Evolutionary conservation across 2,113 vertebrate genomes (phyloP), one percentile per base, ranked within the genome.

Genomic region (Tricholaema leucomelas): DNA sequence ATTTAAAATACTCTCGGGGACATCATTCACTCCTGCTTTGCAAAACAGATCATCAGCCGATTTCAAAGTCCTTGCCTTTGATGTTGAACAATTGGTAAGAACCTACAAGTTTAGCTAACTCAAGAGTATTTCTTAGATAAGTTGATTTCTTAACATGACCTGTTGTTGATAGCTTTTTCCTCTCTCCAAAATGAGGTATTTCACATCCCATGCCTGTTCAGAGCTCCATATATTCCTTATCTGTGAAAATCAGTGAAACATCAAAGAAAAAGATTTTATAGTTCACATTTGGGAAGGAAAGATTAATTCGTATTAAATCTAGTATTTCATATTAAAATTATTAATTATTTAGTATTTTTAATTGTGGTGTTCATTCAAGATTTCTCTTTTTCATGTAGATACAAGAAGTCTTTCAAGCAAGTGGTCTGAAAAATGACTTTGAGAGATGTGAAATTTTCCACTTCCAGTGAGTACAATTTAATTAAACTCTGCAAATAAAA

Each of bases 11-110:
- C 71, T 87, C 27, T 98, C 97, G 5, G 98, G 97, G 66, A 85
- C 93, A 40, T 87, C 93, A 31, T 98, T 97, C 73, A 95, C 52
- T 87, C 59, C 92, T 61, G 72, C 70, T 81, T 96, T 98, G 59
- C 94, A 96, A 94, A 92, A 98, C 58, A 95, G 72, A 86, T 95
- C 88, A 60, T 97, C 98, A 50, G 13, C 24, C 36, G 96, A 97
- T 80, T 98, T 98, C 94, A 98, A 98, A 96, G 64, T 96, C 79
- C 97, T 98, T 93, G 97, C 98, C 46, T 98, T 97, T 94, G 98
- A 98, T 79, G 66, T 98, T 46, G 96, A 97, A 76, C 91, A 97
- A 83, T 77, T 98, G 98, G 98, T 98, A 98, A 88, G 97, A 66
- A 23, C 10, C 5, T 81, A 8, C 50, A 7, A 35, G 7, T 77